These are phyloP conservation scores for Australoheros scitulus DNA, from an alignment of 2,113 vertebrate genomes.

Conservation along the genomic window DNA sequence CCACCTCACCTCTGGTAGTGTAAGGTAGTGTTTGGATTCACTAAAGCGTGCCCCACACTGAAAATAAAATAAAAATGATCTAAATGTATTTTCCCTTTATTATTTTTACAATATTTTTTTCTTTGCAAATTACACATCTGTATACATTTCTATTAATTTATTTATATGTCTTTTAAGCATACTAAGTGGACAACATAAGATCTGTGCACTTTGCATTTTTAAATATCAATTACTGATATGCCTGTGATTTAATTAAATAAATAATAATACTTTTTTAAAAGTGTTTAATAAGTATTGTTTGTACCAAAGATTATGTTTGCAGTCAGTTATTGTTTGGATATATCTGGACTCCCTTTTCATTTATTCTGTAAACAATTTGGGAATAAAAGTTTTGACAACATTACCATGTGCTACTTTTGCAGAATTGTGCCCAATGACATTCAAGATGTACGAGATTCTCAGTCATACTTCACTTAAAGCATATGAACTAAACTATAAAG, in stretches of 20 bases:
- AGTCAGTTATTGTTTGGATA: not conserved
- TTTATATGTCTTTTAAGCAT: not conserved
- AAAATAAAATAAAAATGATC: not conserved
- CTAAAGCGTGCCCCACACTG: not conserved
- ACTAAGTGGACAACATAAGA: not conserved
- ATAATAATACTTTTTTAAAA: not conserved
- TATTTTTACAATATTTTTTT: not conserved
- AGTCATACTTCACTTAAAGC: not conserved
- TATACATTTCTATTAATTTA: not conserved
- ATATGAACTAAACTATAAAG: not conserved
- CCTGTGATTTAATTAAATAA: not conserved
- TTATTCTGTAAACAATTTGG: not conserved
- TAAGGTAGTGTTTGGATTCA: not conserved
- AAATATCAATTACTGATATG: not conserved
- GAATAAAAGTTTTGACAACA: conserved; percentile 26
- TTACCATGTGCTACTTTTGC: conserved; percentile 23
- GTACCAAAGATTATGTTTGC: not conserved
- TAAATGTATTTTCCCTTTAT: not conserved
- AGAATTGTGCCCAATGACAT: conserved; percentile 21
- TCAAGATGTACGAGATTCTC: conserved; percentile 4
- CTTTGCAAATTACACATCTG: not conserved
- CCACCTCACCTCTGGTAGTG: not conserved
- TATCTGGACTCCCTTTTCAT: not conserved
- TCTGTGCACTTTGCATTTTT: not conserved
- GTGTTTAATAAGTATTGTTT: not conserved